Conservation (phyloP, 2,797 vertebrate genomes). For the Picus viridis region DNA sequence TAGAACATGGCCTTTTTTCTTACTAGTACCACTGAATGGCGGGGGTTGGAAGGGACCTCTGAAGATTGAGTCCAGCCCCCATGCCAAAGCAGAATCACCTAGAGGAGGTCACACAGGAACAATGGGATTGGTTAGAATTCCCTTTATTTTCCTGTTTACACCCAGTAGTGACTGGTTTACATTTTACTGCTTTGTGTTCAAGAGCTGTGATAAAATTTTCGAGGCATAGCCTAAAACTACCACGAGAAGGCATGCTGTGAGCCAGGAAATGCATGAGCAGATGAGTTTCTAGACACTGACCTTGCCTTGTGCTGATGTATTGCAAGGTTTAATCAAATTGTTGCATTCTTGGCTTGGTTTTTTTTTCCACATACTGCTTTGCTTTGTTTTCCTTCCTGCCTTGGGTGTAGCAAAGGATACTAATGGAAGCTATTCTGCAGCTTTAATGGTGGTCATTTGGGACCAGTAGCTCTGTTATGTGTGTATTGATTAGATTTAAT, state of each 20-base stretch:
- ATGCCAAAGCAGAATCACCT: no score
- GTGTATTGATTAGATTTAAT: neutral
- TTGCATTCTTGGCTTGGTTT: neutral
- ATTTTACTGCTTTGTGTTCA: no score
- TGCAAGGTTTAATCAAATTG: neutral
- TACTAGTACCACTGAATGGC: neutral
- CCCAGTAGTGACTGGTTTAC: no score
- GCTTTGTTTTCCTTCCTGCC: neutral
- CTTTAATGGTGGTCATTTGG: neutral
- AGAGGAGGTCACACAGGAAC: no score
- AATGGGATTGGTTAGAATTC: no score
- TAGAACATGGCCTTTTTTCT: neutral
- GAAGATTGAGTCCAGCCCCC: no score
- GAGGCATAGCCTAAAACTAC: no score
- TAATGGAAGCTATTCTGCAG: neutral
- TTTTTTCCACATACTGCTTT: neutral
- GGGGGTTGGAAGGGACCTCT: no score
- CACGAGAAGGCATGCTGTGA: neutral
- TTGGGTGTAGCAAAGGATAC: neutral
- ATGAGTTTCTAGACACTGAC: neutral
- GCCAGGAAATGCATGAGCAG: neutral
- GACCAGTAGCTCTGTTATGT: neutral
- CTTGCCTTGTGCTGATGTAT: neutral
- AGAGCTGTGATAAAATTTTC: no score
- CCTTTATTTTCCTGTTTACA: no score